A percentile compares a stretch with the other conserved stretches of the same genome.
phyloP scores from a whole-genome alignment of 2,113 vertebrate species.

The Leptobrachium ailaonicum region DNA sequence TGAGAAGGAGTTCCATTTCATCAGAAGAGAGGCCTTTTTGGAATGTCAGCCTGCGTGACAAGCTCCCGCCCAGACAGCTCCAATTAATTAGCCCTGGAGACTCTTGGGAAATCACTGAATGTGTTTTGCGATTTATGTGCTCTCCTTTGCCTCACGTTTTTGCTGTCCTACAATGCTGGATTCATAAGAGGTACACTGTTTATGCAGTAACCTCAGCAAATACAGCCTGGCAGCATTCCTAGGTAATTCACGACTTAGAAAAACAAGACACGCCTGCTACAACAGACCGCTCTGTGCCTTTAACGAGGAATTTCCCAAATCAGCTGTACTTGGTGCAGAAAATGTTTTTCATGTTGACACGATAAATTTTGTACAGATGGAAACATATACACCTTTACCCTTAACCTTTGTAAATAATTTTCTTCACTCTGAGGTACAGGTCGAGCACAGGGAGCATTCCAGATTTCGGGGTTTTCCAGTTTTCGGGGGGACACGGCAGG shows the following conservation, averaged over 20 bases:
- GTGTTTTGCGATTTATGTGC: conserved; percentile 12
- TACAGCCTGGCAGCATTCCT: conserved; percentile 14
- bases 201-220: conserved; percentile 14
- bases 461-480: no score
- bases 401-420: no score
- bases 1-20: background rate
- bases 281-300: conserved; percentile 9
- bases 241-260: conserved; percentile 28
- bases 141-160: background rate
- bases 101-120: conserved; percentile 29
- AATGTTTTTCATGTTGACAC: background rate
- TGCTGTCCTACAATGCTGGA: conserved; percentile 6
- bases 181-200: conserved; percentile 18
- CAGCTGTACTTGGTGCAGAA: background rate
- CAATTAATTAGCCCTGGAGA: background rate
- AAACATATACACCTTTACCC: background rate
- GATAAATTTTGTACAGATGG: background rate
- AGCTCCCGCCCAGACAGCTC: background rate
- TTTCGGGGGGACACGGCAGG: no score
- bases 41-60: background rate
- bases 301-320: conserved; percentile 39
- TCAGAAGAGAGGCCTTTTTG: background rate
- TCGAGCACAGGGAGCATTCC: no score
- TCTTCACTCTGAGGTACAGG: no score
- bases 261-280: conserved; percentile 28